Conservation (phyloP, 2,797 vertebrate species). For the Malurus leucopterus region DNA sequence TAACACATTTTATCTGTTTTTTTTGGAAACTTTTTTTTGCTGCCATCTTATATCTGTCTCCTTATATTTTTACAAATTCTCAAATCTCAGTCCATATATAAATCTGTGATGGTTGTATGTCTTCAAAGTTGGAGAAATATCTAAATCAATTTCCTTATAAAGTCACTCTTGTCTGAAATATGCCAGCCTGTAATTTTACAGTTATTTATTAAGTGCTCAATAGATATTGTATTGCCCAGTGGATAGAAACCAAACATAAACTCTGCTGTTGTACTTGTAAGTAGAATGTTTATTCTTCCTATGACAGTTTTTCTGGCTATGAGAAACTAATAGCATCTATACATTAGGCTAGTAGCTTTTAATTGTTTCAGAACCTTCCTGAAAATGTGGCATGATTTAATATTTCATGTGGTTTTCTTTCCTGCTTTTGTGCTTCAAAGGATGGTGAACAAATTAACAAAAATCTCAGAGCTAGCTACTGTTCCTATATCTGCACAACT, state of each 20-base stretch:
- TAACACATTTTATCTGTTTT: not conserved
- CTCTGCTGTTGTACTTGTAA: not conserved
- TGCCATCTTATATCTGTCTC: not conserved
- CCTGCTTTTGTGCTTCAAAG: constrained; percentile 8
- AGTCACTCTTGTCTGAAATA: not conserved
- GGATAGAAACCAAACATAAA: not conserved
- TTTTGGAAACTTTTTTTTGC: not conserved
- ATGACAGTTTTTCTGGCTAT: not conserved
- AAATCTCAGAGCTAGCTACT: constrained; percentile 13
- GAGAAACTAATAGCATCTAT: not conserved
- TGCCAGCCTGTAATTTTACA: not conserved
- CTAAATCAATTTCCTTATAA: not conserved
- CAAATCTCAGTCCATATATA: not conserved
- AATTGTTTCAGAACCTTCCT: constrained; percentile 13
- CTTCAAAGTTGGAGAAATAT: not conserved
- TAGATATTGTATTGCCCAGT: not conserved
- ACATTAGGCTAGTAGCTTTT: not conserved
- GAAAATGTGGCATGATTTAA: not conserved
- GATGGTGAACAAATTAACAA: constrained; percentile 2
- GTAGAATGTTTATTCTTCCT: not conserved
- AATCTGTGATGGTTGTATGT: not conserved
- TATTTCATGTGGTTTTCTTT: constrained; percentile 9
- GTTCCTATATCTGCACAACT: not conserved
- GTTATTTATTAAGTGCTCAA: not conserved
- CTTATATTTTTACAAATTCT: not conserved